Conservation (phyloP, 2,113 vertebrate genomes). For the Phoxinus phoxinus region DNA sequence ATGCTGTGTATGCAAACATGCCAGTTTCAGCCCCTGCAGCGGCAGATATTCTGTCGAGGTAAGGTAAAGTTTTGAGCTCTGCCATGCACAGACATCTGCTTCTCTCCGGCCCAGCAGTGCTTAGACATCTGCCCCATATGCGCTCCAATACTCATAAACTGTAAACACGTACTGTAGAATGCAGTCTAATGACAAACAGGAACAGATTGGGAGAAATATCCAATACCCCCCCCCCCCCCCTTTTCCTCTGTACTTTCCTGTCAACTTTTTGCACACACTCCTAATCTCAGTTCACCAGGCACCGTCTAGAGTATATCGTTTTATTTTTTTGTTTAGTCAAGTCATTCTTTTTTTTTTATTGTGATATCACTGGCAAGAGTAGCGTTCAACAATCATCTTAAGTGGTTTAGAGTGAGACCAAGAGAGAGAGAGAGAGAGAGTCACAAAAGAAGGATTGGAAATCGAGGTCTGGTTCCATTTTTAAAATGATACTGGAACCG, state of each 20-base stretch:
- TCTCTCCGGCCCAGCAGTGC: constrained; percentile 17
- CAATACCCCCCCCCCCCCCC: neutral
- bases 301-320: constrained; percentile 35
- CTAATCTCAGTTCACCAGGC: constrained; percentile 54
- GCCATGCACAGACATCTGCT: constrained; percentile 46
- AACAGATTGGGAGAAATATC: constrained; percentile 45
- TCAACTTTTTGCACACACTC: constrained; percentile 50
- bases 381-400: constrained; percentile 21
- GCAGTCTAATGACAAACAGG: constrained; percentile 33
- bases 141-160: constrained; percentile 23
- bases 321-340: constrained; percentile 54
- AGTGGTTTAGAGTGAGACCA: constrained; percentile 19
- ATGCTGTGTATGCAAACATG: constrained; percentile 29
- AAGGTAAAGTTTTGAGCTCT: constrained; percentile 36
- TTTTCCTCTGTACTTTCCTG: constrained; percentile 47
- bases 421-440: neutral
- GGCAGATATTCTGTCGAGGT: constrained; percentile 16
- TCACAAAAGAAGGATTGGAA: neutral
- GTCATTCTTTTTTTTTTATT: constrained; percentile 50
- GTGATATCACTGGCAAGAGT: constrained; percentile 30
- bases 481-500: neutral
- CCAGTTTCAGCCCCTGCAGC: constrained; percentile 36
- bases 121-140: constrained; percentile 43
- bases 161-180: constrained; percentile 39
- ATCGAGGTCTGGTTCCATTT: neutral